Base-by-base conservation (phyloP, 2,888 invertebrate species). In the Drosophila atroscutellata region DNA sequence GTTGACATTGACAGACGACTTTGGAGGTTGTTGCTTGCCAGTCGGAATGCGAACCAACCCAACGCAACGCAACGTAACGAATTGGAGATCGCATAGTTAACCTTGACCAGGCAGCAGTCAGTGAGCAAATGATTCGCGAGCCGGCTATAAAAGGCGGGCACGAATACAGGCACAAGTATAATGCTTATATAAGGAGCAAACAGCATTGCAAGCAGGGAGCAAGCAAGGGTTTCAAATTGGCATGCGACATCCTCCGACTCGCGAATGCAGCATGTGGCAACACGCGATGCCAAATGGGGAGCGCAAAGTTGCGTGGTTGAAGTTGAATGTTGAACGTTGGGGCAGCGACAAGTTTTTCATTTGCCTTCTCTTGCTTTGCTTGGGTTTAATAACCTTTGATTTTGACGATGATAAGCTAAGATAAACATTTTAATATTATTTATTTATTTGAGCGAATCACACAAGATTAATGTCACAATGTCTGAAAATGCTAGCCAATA, bases 371-470 rank as follows among this genome's bases (percentile, higher is more conserved):
- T 32, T 20, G 15, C 20, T 2, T 24, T 24, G 26, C 36, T 37
- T 36, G 55, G 39, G 73, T 78, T 78, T 68, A 78, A 78, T 73
- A 81, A 78, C 67, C 81, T 62, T 50, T 45, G 65, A 77, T 69
- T 36, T 58, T 49, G 60, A 47, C 66, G 81, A 78, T 81, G 81
- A 78, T 81, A 66, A 69, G 63, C 77, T 50, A 34, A 61, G 78
- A 78, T 79, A 75, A 81, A 57, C 65, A 84, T 89, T 87, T 79
- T 76, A 89, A 89, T 87, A 85, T 76, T 83, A 83, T 62, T 72
- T 75, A 75, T 55, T 71, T 75, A 20, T 58, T 54, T 37, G 62
- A 67, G 54, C 59, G 77, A 56, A 50, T 45, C 61, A 11, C 61
- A 11, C 61, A 84, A 86, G 83, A 88, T 88, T 83, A 88, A 83